Evolutionary conservation across 2,113 vertebrate genomes (phyloP).

Genomic region (Nettapus auritus): DNA sequence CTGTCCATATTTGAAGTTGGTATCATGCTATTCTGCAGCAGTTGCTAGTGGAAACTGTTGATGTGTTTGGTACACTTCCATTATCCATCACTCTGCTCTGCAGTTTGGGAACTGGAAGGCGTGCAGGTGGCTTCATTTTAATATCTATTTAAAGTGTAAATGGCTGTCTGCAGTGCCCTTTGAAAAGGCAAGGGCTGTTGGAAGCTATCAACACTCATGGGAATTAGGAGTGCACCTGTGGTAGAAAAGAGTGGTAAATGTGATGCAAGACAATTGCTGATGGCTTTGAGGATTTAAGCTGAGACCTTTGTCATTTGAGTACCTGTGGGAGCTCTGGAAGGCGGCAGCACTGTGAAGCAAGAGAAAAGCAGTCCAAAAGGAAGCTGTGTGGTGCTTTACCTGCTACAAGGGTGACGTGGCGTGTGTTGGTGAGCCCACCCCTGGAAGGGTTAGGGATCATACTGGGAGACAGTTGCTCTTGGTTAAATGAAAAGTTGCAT

Average conservation of each 20-base stretch:
- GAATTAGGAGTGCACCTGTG: not conserved
- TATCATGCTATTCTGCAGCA: constrained; percentile 67
- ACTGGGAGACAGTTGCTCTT: not conserved
- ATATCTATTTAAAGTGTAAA: constrained; percentile 66
- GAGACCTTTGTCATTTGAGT: not conserved
- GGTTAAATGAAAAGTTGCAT: not conserved
- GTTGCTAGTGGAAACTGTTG: constrained; percentile 70
- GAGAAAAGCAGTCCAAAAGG: not conserved
- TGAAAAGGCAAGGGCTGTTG: constrained; percentile 48
- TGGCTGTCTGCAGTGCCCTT: constrained; percentile 42
- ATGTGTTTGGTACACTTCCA: constrained; percentile 63
- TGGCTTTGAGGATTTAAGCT: constrained; percentile 15
- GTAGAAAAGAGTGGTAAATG: not conserved
- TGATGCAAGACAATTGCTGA: constrained; percentile 3
- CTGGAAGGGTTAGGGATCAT: not conserved
- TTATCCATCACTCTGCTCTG: constrained; percentile 48
- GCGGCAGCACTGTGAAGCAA: not conserved
- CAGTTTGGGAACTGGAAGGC: constrained; percentile 21
- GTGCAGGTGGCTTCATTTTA: constrained; percentile 63
- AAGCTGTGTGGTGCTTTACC: not conserved
- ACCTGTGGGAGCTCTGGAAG: not conserved
- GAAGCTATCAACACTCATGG: constrained; percentile 20
- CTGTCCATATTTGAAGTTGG: constrained; percentile 77
- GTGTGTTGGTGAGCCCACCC: not conserved
- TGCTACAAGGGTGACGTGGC: not conserved